A percentile compares a stretch with the other conserved stretches of the same genome.
These are phyloP conservation scores for Euglossa dilemma DNA, from an alignment of 1,140 invertebrate species.

Conservation along the genomic window DNA sequence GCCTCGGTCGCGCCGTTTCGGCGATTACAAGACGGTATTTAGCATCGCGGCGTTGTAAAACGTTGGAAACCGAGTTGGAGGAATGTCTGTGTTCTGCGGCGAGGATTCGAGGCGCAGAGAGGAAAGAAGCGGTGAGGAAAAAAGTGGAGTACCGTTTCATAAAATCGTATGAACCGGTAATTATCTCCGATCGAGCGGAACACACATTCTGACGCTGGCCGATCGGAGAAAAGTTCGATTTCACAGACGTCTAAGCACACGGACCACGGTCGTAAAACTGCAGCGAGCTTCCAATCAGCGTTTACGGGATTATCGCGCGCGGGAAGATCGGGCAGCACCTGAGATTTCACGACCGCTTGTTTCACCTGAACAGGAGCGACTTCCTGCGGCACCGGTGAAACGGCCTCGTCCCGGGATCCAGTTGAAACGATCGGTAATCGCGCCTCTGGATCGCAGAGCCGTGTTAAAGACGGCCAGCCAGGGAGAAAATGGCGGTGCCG, in stretches of 20 bases:
- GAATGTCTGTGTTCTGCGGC: neutral
- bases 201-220: neutral
- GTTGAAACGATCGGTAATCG: conserved; percentile 24
- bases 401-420: neutral
- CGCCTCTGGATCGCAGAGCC: neutral
- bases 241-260: neutral
- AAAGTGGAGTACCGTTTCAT: neutral
- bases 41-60: no score
- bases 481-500: neutral
- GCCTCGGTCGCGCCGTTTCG: no score
- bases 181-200: conserved; percentile 9
- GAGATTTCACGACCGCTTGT: conserved; percentile 11
- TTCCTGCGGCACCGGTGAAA: neutral
- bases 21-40: no score
- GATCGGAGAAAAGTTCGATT: neutral
- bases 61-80: no score
- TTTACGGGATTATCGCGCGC: neutral
- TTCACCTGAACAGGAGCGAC: neutral
- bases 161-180: neutral
- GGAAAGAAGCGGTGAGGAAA: neutral
- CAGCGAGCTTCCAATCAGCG: neutral
- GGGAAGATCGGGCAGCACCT: neutral
- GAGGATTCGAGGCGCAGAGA: neutral
- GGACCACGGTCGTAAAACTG: conserved; percentile 10
- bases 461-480: neutral